phyloP scores from a whole-genome alignment of 1,140 invertebrate genomes.

The Camponotus vicinus region DNA sequence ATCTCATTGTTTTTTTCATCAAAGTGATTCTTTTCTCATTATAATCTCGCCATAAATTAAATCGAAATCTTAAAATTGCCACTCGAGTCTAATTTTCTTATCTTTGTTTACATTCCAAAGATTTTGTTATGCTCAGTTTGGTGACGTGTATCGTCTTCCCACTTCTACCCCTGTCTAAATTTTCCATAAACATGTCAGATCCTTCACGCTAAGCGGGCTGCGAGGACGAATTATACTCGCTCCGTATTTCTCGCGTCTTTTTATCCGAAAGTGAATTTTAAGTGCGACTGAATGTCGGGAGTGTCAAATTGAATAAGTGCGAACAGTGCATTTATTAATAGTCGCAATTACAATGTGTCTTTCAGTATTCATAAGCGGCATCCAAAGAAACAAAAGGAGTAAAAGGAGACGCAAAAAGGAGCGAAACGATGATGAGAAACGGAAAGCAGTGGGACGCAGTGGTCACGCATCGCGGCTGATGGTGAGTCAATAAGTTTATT shows the following conservation, averaged over 20 bases:
- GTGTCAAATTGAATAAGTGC: not conserved
- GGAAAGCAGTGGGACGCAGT: too few relatives aligned
- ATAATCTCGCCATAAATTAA: too few relatives aligned
- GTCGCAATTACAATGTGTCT: not conserved
- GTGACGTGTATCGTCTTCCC: not conserved
- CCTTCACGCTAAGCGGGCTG: not conserved
- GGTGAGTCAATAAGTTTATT: too few relatives aligned
- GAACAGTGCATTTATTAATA: too few relatives aligned
- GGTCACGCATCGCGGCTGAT: too few relatives aligned
- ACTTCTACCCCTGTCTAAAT: not conserved
- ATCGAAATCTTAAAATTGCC: not conserved
- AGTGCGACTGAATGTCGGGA: not conserved
- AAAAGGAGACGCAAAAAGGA: too few relatives aligned
- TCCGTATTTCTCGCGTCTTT: not conserved
- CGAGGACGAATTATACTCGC: not conserved
- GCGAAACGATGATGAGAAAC: too few relatives aligned
- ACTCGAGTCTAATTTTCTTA: not conserved
- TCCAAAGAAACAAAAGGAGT: not conserved
- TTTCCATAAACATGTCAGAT: not conserved
- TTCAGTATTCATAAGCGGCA: not conserved
- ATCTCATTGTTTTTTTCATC: too few relatives aligned
- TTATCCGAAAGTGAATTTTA: not conserved
- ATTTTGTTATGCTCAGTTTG: not conserved
- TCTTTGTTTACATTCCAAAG: not conserved
- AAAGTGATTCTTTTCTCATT: too few relatives aligned